These are phyloP conservation scores for Hemithea aestivaria DNA, from an alignment of 2,888 invertebrate genomes.

Conservation along the genomic window DNA sequence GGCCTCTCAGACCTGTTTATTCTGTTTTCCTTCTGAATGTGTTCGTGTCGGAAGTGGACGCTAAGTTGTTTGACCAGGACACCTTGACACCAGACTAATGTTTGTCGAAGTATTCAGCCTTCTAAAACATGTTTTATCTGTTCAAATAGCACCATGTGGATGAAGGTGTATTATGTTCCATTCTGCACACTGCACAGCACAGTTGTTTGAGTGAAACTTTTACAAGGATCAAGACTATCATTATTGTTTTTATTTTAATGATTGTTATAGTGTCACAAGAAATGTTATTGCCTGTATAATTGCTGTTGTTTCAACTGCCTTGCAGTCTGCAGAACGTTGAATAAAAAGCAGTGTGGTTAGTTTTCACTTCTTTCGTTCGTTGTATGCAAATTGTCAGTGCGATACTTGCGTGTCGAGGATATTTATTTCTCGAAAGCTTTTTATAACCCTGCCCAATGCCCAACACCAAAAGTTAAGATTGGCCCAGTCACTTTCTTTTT, in stretches of 20 bases:
- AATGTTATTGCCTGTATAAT: constrained; percentile 11
- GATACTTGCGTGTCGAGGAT: constrained; percentile 34
- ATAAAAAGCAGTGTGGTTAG: constrained; percentile 41
- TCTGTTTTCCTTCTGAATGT: constrained; percentile 16
- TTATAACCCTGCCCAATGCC: constrained; percentile 33
- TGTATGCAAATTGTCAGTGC: constrained; percentile 54
- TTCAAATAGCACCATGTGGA: constrained; percentile 1
- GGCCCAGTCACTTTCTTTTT: constrained; percentile 36
- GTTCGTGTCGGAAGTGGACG: constrained; percentile 18
- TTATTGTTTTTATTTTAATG: no score
- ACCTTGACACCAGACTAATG: constrained; percentile 25
- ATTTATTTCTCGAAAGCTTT: constrained; percentile 46
- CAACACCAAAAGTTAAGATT: constrained; percentile 20
- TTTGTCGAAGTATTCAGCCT: constrained; percentile 16
- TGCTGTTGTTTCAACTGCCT: constrained; percentile 21
- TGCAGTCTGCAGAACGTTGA: constrained; percentile 28
- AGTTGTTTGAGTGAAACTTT: no score
- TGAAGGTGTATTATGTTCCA: background rate
- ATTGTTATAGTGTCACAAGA: background rate
- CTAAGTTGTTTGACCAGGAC: constrained; percentile 26
- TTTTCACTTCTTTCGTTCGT: constrained; percentile 49
- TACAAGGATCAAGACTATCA: background rate
- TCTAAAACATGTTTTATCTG: constrained; percentile 15
- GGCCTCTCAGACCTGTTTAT: constrained; percentile 9
- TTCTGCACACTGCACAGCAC: no score